Conservation (phyloP, 2,113 vertebrate species). For the Symphodus melops region DNA sequence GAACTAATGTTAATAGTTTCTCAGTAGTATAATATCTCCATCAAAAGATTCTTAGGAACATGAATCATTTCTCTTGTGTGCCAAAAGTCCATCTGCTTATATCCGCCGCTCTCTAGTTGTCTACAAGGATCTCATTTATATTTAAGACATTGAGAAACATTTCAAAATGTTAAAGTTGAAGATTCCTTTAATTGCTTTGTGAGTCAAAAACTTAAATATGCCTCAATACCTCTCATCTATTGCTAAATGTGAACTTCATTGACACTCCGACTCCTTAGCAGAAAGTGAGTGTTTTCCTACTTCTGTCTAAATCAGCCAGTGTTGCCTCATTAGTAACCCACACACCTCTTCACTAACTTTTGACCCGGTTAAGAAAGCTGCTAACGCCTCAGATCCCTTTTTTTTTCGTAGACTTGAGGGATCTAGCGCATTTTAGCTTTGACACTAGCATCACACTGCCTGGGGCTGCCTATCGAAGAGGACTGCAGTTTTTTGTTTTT, state of each 20-base stretch:
- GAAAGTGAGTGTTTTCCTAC: slow-evolving; percentile 16
- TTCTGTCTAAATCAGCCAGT: slow-evolving; percentile 21
- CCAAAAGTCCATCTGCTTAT: not conserved
- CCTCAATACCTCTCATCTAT: slow-evolving; percentile 37
- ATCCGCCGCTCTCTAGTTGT: not conserved
- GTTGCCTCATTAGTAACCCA: slow-evolving; percentile 63
- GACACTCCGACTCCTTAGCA: slow-evolving; percentile 11
- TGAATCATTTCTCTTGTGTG: not conserved
- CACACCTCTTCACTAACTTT: slow-evolving; percentile 47
- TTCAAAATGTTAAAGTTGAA: slow-evolving; percentile 25
- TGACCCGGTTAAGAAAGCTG: slow-evolving; percentile 23
- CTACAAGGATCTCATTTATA: not conserved
- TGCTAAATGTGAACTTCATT: slow-evolving; percentile 26
- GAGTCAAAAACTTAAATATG: slow-evolving; percentile 30
- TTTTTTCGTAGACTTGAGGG: slow-evolving; percentile 30
- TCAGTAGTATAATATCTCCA: not conserved
- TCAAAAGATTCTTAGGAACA: not conserved
- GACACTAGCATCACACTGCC: slow-evolving; percentile 23
- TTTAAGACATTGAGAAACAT: slow-evolving; percentile 1
- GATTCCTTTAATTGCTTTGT: slow-evolving; percentile 31
- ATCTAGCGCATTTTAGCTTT: slow-evolving; percentile 21
- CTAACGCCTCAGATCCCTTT: slow-evolving; percentile 38
- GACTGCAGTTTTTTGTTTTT: slow-evolving; percentile 7
- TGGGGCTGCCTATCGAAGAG: slow-evolving; percentile 45
- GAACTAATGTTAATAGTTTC: not conserved